Conservation (phyloP, 1,140 invertebrate species). For the Calliphora vicina region DNA sequence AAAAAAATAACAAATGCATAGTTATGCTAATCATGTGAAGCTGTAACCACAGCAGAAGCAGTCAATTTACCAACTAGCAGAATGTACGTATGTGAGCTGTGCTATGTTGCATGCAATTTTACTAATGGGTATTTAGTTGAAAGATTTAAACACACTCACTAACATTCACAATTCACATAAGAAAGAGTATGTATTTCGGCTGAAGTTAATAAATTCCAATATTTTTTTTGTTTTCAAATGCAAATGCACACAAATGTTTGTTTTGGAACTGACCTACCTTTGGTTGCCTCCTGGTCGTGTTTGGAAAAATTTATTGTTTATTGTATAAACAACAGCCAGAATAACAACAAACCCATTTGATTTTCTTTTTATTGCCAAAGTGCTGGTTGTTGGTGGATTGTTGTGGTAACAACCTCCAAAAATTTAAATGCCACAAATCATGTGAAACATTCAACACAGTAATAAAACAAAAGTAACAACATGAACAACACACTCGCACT, state of each 20-base stretch:
- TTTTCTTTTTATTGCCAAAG: not conserved
- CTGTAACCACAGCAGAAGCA: not conserved
- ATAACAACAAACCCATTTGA: not conserved
- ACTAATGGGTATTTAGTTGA: slow-evolving; percentile 30
- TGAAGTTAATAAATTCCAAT: slow-evolving; percentile 15
- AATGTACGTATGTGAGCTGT: not conserved
- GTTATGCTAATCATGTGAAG: slow-evolving; percentile 33
- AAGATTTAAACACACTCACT: slow-evolving; percentile 3
- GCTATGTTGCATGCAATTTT: slow-evolving; percentile 26
- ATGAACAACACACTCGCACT: not conserved
- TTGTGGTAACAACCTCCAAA: slow-evolving; percentile 28
- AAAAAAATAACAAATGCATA: too few species aligned
- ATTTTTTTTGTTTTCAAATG: too few species aligned
- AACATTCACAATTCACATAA: not conserved
- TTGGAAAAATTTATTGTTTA: not conserved
- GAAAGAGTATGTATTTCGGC: too few species aligned
- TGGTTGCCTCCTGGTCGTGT: not conserved
- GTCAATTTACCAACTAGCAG: too few species aligned
- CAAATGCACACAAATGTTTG: not conserved
- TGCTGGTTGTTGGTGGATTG: not conserved
- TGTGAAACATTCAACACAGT: slow-evolving; percentile 30
- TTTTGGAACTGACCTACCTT: slow-evolving; percentile 22
- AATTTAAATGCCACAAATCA: slow-evolving; percentile 33
- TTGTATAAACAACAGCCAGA: too few species aligned
- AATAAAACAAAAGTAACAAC: slow-evolving; percentile 35